Conservation (phyloP, 2,888 invertebrate genomes). For the Dynastes grantii region DNA sequence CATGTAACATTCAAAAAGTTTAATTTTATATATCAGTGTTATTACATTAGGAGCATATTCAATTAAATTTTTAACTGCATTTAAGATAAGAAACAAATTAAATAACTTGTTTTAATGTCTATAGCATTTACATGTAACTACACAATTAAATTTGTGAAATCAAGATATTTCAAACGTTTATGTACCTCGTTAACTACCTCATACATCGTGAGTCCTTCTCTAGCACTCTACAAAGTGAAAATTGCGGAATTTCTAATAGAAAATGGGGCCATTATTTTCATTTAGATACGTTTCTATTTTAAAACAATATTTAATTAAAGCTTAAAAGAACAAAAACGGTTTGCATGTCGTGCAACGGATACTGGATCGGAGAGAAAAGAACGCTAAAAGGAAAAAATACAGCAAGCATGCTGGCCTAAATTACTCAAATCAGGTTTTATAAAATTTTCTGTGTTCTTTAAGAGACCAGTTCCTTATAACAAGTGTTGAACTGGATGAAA, state of each 20-base stretch:
- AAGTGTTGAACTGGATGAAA: conserved; percentile 58
- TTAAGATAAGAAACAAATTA: too few species aligned
- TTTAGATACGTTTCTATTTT: conserved; percentile 39
- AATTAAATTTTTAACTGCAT: too few species aligned
- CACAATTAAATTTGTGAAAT: not conserved
- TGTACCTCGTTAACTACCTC: not conserved
- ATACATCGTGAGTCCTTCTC: too few species aligned
- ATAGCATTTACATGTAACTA: too few species aligned
- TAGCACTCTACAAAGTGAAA: not conserved
- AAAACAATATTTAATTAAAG: conserved; percentile 39
- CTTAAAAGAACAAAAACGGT: conserved; percentile 4
- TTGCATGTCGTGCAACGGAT: conserved; percentile 11
- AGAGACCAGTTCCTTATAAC: conserved; percentile 57
- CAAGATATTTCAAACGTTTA: not conserved
- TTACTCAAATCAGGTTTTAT: conserved; percentile 56
- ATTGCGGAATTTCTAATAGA: conserved; percentile 20
- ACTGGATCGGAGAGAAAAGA: conserved; percentile 20
- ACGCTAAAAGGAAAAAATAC: conserved; percentile 47
- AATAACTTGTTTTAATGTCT: too few species aligned
- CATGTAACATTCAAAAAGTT: too few species aligned
- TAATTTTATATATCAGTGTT: too few species aligned
- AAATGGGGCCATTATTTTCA: conserved; percentile 16
- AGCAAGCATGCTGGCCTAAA: conserved; percentile 54
- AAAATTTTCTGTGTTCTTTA: conserved; percentile 51
- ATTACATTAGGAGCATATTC: too few species aligned